Evolutionary conservation across 2,888 invertebrate genomes (phyloP).

Genomic region (Meganola albula): DNA sequence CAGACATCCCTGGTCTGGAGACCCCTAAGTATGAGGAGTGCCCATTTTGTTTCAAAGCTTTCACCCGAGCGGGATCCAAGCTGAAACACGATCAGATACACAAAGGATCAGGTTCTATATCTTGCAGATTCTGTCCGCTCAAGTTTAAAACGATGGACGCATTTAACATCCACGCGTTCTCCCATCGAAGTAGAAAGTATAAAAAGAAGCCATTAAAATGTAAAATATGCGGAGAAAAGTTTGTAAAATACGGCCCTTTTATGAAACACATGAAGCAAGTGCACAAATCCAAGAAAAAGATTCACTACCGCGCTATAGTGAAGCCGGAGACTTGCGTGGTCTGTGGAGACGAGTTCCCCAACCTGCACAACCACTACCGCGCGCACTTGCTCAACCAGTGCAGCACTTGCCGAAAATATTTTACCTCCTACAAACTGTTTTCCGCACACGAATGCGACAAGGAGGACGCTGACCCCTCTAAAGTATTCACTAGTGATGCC

Average conservation of each 20-base stretch:
- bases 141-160: slow-evolving; percentile 72
- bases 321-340: slow-evolving; percentile 77
- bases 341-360: slow-evolving; percentile 77
- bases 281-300: slow-evolving; percentile 57
- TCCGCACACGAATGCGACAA: slow-evolving; percentile 53
- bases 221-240: slow-evolving; percentile 60
- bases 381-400: slow-evolving; percentile 78
- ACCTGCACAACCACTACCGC: slow-evolving; percentile 79
- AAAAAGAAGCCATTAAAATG: slow-evolving; percentile 65
- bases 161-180: slow-evolving; percentile 69
- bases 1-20: slow-evolving; percentile 15
- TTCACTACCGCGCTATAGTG: slow-evolving; percentile 61
- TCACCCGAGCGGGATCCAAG: slow-evolving; percentile 53
- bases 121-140: slow-evolving; percentile 65
- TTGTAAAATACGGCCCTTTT: slow-evolving; percentile 66
- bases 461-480: slow-evolving; percentile 53
- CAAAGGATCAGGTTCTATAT: slow-evolving; percentile 61
- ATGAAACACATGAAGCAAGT: slow-evolving; percentile 59
- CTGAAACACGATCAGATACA: slow-evolving; percentile 58
- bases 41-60: slow-evolving; percentile 68
- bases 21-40: slow-evolving; percentile 60
- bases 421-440: slow-evolving; percentile 56
- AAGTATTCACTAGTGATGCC: slow-evolving; percentile 58
- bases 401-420: slow-evolving; percentile 63
- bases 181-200: slow-evolving; percentile 68